These are phyloP conservation scores for Lagodon rhomboides DNA, from an alignment of 2,797 vertebrate species.

Conservation along the genomic window DNA sequence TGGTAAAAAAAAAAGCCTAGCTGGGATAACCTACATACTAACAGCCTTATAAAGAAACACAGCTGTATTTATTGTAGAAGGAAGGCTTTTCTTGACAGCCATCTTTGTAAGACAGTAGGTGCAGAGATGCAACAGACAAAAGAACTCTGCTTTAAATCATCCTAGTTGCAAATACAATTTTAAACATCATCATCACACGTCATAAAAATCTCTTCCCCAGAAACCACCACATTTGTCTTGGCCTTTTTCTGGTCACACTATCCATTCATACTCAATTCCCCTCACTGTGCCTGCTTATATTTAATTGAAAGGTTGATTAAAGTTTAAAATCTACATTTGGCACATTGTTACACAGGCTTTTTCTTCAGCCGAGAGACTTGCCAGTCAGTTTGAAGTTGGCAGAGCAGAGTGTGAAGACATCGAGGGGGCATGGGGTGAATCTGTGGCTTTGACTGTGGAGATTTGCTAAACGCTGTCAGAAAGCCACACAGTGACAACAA, in stretches of 20 bases:
- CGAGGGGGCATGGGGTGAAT: slow-evolving; percentile 26
- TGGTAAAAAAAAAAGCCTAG: not conserved
- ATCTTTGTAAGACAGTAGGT: too few relatives aligned
- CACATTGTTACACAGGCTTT: slow-evolving; percentile 45
- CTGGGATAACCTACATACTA: not conserved
- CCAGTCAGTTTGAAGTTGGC: slow-evolving; percentile 38
- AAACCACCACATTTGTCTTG: not conserved
- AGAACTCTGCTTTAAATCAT: not conserved
- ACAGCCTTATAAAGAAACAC: slow-evolving; percentile 1
- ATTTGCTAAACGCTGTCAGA: slow-evolving; percentile 13
- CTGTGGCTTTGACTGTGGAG: slow-evolving; percentile 24
- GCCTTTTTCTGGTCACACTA: not conserved
- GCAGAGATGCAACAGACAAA: too few relatives aligned
- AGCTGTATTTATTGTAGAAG: not conserved
- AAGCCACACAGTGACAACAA: slow-evolving; percentile 6
- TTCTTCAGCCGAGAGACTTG: slow-evolving; percentile 28
- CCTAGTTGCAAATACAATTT: not conserved
- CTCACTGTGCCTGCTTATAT: slow-evolving; percentile 50
- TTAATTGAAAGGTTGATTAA: slow-evolving; percentile 69
- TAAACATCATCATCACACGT: not conserved
- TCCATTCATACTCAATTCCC: slow-evolving; percentile 24
- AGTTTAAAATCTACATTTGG: slow-evolving; percentile 69
- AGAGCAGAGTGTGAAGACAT: slow-evolving; percentile 17
- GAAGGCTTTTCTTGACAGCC: not conserved
- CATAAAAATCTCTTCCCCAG: not conserved